phyloP scores from a whole-genome alignment of 1,140 invertebrate genomes.

The Augochlora pura region DNA sequence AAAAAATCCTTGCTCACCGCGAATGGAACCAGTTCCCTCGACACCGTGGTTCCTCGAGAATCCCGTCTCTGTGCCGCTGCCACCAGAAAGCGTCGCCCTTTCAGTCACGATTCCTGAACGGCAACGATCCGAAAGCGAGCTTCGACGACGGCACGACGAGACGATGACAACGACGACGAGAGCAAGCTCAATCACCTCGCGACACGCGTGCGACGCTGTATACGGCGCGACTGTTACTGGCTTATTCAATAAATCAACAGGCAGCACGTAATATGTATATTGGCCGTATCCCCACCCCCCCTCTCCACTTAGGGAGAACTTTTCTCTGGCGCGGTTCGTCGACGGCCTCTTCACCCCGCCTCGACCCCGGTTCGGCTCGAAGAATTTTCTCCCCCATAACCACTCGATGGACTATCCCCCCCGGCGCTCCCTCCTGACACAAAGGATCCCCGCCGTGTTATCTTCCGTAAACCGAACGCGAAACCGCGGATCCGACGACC shows the following conservation, averaged over 20 bases:
- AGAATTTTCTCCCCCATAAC: not conserved
- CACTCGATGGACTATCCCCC: no score
- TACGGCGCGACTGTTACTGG: slow-evolving; percentile 53
- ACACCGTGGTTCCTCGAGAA: not conserved
- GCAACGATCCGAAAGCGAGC: not conserved
- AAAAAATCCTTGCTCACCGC: not conserved
- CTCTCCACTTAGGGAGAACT: not conserved
- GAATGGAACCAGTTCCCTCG: not conserved
- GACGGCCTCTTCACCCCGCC: not conserved
- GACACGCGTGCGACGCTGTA: not conserved
- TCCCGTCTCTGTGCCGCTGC: not conserved
- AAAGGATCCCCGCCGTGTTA: no score
- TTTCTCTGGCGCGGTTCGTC: slow-evolving; percentile 33
- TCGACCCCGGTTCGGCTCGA: not conserved
- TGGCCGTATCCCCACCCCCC: slow-evolving; percentile 47
- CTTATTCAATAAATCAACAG: slow-evolving; percentile 58
- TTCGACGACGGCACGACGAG: no score
- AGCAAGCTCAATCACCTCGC: not conserved
- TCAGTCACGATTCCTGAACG: not conserved
- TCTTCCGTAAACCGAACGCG: no score
- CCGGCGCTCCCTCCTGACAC: no score
- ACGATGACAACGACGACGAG: not conserved
- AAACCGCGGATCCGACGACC: no score
- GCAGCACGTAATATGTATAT: slow-evolving; percentile 49
- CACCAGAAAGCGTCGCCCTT: not conserved